Conservation (phyloP, 2,797 vertebrate species). For the Buceros bicornis region DNA sequence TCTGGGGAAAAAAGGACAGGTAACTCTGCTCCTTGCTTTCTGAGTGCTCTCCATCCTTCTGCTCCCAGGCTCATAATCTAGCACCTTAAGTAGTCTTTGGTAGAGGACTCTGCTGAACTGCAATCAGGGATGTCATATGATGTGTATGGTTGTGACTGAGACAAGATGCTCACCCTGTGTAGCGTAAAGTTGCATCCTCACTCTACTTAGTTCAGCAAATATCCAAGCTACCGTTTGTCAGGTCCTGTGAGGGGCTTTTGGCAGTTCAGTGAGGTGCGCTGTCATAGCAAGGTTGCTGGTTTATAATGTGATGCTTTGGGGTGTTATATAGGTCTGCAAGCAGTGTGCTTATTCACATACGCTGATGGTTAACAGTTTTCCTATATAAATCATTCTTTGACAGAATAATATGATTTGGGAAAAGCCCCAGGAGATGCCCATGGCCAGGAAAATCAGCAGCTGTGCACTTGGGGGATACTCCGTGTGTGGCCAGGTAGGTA, state of each 20-base stretch:
- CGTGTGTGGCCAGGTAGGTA: not conserved
- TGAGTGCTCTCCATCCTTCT: not conserved
- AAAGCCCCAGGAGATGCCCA: not conserved
- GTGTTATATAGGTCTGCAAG: not conserved
- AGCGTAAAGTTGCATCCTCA: not conserved
- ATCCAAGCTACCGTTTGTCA: not conserved
- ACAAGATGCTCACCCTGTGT: not conserved
- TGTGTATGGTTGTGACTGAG: not conserved
- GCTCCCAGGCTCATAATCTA: not conserved
- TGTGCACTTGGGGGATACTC: not conserved
- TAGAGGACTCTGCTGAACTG: not conserved
- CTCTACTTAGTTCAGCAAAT: not conserved
- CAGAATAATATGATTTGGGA: not conserved
- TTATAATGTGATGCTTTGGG: not conserved
- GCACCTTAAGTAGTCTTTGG: not conserved
- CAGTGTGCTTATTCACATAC: fast-evolving
- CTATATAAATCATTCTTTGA: not conserved
- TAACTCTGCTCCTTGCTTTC: not conserved
- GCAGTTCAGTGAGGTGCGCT: not conserved
- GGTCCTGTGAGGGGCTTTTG: not conserved
- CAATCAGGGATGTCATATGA: fast-evolving
- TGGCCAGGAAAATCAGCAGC: not conserved
- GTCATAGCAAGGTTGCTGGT: not conserved
- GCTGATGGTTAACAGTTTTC: not conserved
- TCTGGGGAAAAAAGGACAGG: not conserved